Percentiles rank a stretch among this genome's conserved stretches.
phyloP scores from a whole-genome alignment of 2,113 vertebrate genomes.

The Myotis brandtii region DNA sequence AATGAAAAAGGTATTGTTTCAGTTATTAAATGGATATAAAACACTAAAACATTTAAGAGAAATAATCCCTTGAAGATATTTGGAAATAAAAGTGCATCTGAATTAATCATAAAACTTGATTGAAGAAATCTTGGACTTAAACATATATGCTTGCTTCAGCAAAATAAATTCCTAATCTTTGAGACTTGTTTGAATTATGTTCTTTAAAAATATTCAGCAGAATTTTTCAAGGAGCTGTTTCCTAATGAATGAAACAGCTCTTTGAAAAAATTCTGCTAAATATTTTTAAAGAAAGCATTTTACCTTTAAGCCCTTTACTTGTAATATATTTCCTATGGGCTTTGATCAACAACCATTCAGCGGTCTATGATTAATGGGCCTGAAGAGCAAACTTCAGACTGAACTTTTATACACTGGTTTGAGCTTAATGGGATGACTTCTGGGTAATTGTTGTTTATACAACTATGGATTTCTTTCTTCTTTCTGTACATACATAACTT shows the following conservation, averaged over 20 bases:
- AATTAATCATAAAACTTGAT: background rate
- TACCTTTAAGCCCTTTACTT: constrained; percentile 8
- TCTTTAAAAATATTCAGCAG: background rate
- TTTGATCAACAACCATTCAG: background rate
- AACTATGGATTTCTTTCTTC: background rate
- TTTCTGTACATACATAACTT: constrained; percentile 3
- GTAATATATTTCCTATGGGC: background rate
- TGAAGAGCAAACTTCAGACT: background rate
- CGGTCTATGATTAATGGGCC: background rate
- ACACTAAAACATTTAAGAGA: constrained; percentile 80
- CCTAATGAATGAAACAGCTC: background rate
- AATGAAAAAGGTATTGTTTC: background rate
- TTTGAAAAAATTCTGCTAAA: too few species aligned
- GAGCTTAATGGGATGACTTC: background rate
- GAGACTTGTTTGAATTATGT: background rate
- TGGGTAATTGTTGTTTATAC: constrained; percentile 1
- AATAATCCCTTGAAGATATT: background rate
- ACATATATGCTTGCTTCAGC: too few species aligned
- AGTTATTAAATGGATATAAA: constrained; percentile 73
- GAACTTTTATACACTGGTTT: constrained; percentile 52
- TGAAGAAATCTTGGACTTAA: background rate
- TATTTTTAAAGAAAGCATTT: background rate
- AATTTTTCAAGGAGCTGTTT: background rate
- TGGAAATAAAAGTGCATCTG: background rate
- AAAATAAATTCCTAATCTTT: background rate